Conservation (phyloP, 2,113 vertebrate species). For the Megaceryle maxima region DNA sequence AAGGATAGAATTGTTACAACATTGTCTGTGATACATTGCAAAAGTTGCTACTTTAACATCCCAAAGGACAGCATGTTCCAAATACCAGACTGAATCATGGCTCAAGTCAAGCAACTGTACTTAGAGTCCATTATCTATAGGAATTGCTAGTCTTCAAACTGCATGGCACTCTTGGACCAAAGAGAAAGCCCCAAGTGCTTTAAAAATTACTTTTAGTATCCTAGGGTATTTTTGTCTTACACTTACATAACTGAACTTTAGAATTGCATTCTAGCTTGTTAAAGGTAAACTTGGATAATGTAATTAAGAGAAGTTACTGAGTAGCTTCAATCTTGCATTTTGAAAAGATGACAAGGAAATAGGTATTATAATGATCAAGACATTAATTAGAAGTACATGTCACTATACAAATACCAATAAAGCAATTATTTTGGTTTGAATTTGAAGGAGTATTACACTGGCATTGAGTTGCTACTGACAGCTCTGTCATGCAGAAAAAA, state of each 20-base stretch:
- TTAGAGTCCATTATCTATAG: not conserved
- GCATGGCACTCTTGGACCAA: not conserved
- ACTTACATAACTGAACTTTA: not conserved
- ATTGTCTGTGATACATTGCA: not conserved
- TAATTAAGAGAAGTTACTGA: not conserved
- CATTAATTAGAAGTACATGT: not conserved
- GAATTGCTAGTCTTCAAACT: not conserved
- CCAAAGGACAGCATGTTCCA: fast-evolving
- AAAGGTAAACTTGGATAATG: not conserved
- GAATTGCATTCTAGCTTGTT: not conserved
- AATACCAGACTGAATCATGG: not conserved
- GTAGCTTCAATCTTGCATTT: not conserved
- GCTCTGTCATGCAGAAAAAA: not conserved
- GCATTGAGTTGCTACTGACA: not conserved
- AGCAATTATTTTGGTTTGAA: not conserved
- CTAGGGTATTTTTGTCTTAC: not conserved
- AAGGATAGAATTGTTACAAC: not conserved
- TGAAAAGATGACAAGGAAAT: not conserved
- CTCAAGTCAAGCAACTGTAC: not conserved
- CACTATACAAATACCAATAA: not conserved
- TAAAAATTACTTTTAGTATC: not conserved
- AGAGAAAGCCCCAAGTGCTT: not conserved
- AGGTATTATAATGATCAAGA: not conserved
- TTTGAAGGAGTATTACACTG: not conserved
- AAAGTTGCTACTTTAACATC: not conserved